Evolutionary conservation across 92 coral and sea anemone genomes (phyloP).

Genomic region (Meandrina meandrites): DNA sequence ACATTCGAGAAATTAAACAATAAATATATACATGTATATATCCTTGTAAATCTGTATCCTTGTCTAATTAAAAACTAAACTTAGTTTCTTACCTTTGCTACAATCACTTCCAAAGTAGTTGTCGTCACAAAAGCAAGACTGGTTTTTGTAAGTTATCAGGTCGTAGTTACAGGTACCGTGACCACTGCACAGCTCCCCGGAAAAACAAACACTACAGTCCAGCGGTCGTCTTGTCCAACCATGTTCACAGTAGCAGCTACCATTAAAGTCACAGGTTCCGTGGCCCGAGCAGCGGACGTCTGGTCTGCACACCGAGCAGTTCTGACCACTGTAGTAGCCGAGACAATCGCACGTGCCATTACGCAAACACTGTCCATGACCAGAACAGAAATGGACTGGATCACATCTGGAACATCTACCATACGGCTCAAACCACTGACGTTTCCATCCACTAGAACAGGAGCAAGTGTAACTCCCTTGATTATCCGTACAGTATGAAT

Average conservation of each 20-base stretch:
- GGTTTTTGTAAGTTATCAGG: constrained; percentile 46
- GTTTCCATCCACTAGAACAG: constrained; percentile 59
- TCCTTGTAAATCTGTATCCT: too few species aligned
- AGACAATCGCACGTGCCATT: constrained; percentile 69
- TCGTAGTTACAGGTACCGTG: constrained; percentile 70
- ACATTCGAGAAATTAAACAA: too few species aligned
- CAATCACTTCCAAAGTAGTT: constrained; percentile 56
- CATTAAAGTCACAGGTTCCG: constrained; percentile 69
- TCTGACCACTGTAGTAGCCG: constrained; percentile 47
- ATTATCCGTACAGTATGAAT: constrained; percentile 60
- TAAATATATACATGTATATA: too few species aligned
- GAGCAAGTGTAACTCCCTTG: constrained; percentile 58
- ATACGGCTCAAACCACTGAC: constrained; percentile 78
- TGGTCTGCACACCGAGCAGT: constrained; percentile 54
- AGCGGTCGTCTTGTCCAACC: constrained; percentile 62
- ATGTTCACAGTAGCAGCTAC: constrained; percentile 55
- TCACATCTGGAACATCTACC: constrained; percentile 70
- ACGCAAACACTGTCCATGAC: constrained; percentile 63
- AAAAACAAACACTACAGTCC: constrained; percentile 62
- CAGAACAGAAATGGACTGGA: constrained; percentile 55
- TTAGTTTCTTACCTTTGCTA: constrained; percentile 43
- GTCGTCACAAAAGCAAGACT: constrained; percentile 57
- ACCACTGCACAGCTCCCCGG: constrained; percentile 62
- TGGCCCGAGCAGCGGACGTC: constrained; percentile 70
- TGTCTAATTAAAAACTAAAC: too few species aligned